A percentile compares a stretch with the other conserved stretches of the same genome.
Conservation (phyloP, 2,113 vertebrate genomes). For the Burhinus oedicnemus region DNA sequence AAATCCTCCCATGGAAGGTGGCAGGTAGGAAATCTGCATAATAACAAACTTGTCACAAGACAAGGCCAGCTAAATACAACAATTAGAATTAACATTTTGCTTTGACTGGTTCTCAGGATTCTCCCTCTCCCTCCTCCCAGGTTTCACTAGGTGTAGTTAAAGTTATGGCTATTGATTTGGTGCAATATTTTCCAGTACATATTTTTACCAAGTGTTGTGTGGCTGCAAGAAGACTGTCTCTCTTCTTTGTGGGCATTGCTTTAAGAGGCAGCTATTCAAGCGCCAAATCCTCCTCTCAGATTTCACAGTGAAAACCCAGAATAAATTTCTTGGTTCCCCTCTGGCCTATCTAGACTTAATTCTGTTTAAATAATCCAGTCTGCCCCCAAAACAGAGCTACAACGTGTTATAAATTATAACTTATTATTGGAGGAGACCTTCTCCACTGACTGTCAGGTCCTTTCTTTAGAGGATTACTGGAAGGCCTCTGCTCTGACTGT, state of each 20-base stretch:
- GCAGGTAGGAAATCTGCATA: conserved; percentile 77
- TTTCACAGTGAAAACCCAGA: not conserved
- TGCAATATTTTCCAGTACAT: not conserved
- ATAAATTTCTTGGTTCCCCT: not conserved
- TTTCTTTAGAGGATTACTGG: not conserved
- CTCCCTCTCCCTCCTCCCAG: not conserved
- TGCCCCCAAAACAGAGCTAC: not conserved
- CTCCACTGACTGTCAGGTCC: not conserved
- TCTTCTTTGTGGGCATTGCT: not conserved
- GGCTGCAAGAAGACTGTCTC: not conserved
- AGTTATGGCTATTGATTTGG: not conserved
- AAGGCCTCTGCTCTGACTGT: not conserved
- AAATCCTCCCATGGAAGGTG: conserved; percentile 68
- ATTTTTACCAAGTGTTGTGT: not conserved
- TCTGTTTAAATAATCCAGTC: not conserved
- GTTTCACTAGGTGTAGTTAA: not conserved
- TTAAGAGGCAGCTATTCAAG: not conserved
- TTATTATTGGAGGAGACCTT: not conserved
- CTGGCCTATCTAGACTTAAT: not conserved
- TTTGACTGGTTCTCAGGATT: conserved; percentile 44
- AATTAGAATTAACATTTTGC: conserved; percentile 74
- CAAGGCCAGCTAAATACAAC: conserved; percentile 65
- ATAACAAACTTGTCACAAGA: conserved; percentile 75
- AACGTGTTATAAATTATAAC: not conserved
- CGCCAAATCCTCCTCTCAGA: not conserved